Base-by-base conservation (phyloP, 1,140 invertebrate species). In the Helicoverpa armigera region DNA sequence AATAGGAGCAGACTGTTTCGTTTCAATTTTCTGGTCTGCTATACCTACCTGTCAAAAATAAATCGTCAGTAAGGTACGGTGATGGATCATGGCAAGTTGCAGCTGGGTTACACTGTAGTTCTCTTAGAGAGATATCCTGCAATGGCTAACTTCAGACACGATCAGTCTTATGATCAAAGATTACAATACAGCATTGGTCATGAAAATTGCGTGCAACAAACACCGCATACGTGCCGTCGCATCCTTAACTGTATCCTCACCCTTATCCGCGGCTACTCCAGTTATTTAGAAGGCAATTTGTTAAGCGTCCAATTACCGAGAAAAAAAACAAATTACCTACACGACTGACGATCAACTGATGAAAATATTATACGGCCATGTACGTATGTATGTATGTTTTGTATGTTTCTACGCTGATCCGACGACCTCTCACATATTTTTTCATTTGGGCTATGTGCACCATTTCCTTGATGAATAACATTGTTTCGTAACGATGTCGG, bases 201-300 rank as follows among this genome's bases (percentile, higher is more conserved):
- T 18, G 10, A 16, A 54, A 4, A 53, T 54, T 2, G n/a, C 13
- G 5, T 43, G 35, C 35, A 7, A 43, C 9, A 43, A 1, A 43
- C 5, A 9, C 35, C 35, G 35, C 35, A 43, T 23, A 1, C 7
- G 35, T 13, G 16, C 7, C 2, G 10, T 13, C 18, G 48, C 12
- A 13, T n/a, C 1, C 50, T 12, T 23, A 11, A 51, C 1, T 72
- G 23, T 53, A 31, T 5, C 54, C 69, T 2, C 53, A 31, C 69
- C 69, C 4, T 54, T 53, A 72, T 43, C 3, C 53, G 29, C 51
- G 50, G 50, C 61, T 67, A 53, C 69, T 75, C 61, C 72, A 53
- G 80, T 78, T 85, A 83, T 83, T 83, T 80, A 75, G 83, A 79
- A 79, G 82, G 86, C 86, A 87, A 88, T 90, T 86, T 88, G 84